Evolutionary conservation across 2,888 invertebrate genomes (phyloP).

Genomic region (Drosophila pseudotalamancana): DNA sequence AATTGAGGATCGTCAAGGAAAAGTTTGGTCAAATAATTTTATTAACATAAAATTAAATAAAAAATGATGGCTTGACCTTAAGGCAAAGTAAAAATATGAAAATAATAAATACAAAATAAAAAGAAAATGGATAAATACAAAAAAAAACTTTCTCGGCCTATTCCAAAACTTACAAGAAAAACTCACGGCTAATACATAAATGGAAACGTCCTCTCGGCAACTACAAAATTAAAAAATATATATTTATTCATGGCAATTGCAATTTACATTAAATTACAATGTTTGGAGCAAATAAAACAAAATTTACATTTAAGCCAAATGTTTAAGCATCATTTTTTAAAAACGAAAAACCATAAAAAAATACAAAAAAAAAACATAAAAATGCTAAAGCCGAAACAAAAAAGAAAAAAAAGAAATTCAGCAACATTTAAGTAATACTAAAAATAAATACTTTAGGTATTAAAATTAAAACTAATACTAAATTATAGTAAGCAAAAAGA

Average conservation of each 20-base stretch:
- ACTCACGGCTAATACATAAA: conserved; percentile 55
- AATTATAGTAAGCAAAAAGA: conserved; percentile 54
- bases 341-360: conserved; percentile 28
- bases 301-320: conserved; percentile 70
- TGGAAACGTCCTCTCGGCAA: conserved; percentile 62
- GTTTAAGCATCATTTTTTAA: conserved; percentile 82
- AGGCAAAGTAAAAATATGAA: conserved; percentile 36
- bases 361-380: conserved; percentile 29
- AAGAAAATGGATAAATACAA: conserved; percentile 28
- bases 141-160: conserved; percentile 54
- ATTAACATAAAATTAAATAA: conserved; percentile 32
- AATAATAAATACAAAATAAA: conserved; percentile 15
- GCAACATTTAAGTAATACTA: conserved; percentile 56
- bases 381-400: conserved; percentile 40
- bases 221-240: conserved; percentile 42
- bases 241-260: conserved; percentile 62
- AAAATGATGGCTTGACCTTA: conserved; percentile 51
- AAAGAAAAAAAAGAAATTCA: conserved; percentile 24
- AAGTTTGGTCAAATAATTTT: conserved; percentile 44
- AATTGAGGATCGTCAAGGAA: conserved; percentile 37
- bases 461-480: conserved; percentile 61
- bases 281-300: conserved; percentile 77
- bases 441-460: conserved; percentile 75
- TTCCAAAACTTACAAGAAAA: conserved; percentile 49
- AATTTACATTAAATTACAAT: conserved; percentile 70